These are phyloP conservation scores for Eriocheir sinensis DNA, from an alignment of 1,140 invertebrate genomes.

Conservation along the genomic window DNA sequence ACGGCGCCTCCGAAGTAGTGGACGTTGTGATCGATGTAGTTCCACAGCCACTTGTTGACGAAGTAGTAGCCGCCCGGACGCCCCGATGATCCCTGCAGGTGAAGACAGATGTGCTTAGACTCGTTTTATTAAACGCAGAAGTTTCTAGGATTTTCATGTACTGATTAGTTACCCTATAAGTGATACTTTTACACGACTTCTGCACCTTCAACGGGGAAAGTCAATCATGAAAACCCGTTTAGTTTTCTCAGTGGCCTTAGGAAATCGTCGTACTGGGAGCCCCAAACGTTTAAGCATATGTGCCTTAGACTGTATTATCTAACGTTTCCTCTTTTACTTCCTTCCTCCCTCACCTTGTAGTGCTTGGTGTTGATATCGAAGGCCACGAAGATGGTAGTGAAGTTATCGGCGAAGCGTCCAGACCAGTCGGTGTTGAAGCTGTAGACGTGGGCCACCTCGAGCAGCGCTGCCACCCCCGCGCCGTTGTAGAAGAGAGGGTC, in stretches of 20 bases:
- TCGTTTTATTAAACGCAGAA: background rate
- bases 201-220: too few species aligned
- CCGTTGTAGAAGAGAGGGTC: conserved; percentile 61
- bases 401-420: background rate
- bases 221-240: too few species aligned
- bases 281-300: too few species aligned
- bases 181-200: too few species aligned
- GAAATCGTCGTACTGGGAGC: too few species aligned
- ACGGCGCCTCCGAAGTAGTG: conserved; percentile 65
- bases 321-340: too few species aligned
- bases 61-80: conserved; percentile 52
- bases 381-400: conserved; percentile 67
- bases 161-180: too few species aligned
- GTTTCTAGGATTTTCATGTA: background rate
- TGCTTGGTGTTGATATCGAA: conserved; percentile 68
- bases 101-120: background rate
- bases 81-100: background rate
- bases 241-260: too few species aligned
- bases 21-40: conserved; percentile 33
- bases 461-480: conserved; percentile 62
- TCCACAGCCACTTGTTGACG: conserved; percentile 54
- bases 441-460: conserved; percentile 53
- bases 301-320: too few species aligned
- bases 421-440: conserved; percentile 52
- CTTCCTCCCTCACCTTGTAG: conserved; percentile 46